Evolutionary conservation across 2,113 vertebrate species (phyloP), one percentile per base, ranked within the genome.

Genomic region (Bubalus kerabau): DNA sequence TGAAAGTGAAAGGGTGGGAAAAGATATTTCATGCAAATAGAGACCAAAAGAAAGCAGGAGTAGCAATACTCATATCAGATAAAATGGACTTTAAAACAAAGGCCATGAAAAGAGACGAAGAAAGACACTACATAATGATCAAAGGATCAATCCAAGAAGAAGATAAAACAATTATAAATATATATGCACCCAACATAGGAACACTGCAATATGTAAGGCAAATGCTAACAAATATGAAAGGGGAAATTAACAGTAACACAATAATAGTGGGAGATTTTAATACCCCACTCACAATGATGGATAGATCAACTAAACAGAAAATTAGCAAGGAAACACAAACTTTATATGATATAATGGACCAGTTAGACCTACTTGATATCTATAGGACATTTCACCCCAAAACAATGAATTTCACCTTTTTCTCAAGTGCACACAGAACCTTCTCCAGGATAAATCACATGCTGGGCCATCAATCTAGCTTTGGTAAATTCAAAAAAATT

Each of bases 391-490:
- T 67, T 67, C 64, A 67, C 32, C 16, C 4, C 32, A n/a, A n/a
- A 67, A 67, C 16, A n/a, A n/a, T 67, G 64, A 67, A 67, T 67
- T 67, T 67, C 32, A n/a, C 64, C 62, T 67, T 64, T 67, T 67
- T n/a, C 32, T n/a, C 16, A n/a, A 67, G 64, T n/a, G 16, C 64
- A 67, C 32, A 67, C 0, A 0, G 64, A 19, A 67, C 7, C 16
- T n/a, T 67, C 16, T 67, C 64, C 16, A 67, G 32, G 64, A 67
- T 67, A 67, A 10, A 67, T 67, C 64, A 67, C 64, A n/a, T 67
- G 32, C 32, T 67, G 32, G 16, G 7, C 62, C 32, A 5, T 67
- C n/a, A 19, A n/a, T n/a, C 32, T 67, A n/a, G 64, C 32, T 32
- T 67, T n/a, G 32, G 16, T n/a, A n/a, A n/a, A 67, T 67, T 67